Percentiles rank a stretch among this genome's conserved stretches.
Evolutionary conservation across 2,888 invertebrate genomes (phyloP).

Genomic region (Blastobasis lacticolella): DNA sequence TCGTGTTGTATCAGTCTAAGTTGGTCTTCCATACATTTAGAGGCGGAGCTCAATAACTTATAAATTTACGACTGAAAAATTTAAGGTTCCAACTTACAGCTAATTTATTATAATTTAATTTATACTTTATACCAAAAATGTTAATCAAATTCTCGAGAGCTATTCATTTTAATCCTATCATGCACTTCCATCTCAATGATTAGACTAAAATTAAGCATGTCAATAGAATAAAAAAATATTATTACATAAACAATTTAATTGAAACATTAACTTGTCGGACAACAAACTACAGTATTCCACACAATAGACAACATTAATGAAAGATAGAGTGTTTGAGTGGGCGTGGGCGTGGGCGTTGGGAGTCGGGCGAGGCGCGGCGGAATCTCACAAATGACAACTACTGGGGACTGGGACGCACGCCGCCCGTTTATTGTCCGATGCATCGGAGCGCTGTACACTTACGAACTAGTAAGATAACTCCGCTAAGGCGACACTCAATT

Average conservation of each 20-base stretch:
- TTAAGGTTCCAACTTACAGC: slow-evolving; percentile 38
- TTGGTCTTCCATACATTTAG: slow-evolving; percentile 39
- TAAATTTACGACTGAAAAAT: slow-evolving; percentile 5
- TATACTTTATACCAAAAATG: slow-evolving; percentile 28
- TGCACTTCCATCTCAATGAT: slow-evolving; percentile 63
- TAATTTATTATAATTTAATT: slow-evolving; percentile 42
- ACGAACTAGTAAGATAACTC: slow-evolving; percentile 69
- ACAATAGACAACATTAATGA: slow-evolving; percentile 53
- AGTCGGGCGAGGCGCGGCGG: slow-evolving; percentile 28
- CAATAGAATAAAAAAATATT: slow-evolving; percentile 68
- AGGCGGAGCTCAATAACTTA: slow-evolving; percentile 51
- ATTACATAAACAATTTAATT: slow-evolving; percentile 71
- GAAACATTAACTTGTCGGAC: slow-evolving; percentile 67
- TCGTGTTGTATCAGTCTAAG: slow-evolving; percentile 48
- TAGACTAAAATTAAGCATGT: slow-evolving; percentile 67
- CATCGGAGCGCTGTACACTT: slow-evolving; percentile 70
- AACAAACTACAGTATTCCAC: slow-evolving; percentile 67
- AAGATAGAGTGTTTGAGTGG: slow-evolving; percentile 36
- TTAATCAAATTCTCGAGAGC: slow-evolving; percentile 54
- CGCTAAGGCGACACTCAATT: slow-evolving; percentile 69
- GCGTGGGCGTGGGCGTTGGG: slow-evolving; percentile 7
- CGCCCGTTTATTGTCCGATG: slow-evolving; percentile 64
- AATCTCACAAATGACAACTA: slow-evolving; percentile 61
- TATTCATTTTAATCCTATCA: slow-evolving; percentile 48
- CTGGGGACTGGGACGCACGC: slow-evolving; percentile 31